phyloP scores from a whole-genome alignment of 2,113 vertebrate genomes.

The Cinclus cinclus region DNA sequence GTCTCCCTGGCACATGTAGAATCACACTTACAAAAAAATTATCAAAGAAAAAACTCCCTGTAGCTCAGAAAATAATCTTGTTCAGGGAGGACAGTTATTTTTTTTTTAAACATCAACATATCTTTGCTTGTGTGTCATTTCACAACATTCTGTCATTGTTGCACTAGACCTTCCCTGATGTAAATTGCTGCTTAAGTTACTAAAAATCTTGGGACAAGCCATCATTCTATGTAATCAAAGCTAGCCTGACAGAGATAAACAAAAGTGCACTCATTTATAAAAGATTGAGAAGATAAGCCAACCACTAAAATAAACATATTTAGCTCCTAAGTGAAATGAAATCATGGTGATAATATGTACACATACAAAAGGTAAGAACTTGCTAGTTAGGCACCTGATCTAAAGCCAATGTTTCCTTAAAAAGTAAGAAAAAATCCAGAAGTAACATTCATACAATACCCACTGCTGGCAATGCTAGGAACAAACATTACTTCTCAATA shows the following conservation, averaged over 20 bases:
- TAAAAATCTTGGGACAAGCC: not conserved
- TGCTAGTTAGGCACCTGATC: not conserved
- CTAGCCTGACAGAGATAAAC: not conserved
- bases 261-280: not conserved
- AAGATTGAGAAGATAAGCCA: not conserved
- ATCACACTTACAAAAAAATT: not conserved
- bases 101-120: not conserved
- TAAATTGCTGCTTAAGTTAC: not conserved
- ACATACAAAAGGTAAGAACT: not conserved
- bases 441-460: not conserved
- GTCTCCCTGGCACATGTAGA: not conserved
- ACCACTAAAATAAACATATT: not conserved
- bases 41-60: fast-evolving
- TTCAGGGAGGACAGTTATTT: not conserved
- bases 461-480: not conserved
- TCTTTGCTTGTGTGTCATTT: not conserved
- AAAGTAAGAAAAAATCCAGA: not conserved
- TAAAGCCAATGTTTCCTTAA: not conserved
- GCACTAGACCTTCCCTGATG: not conserved
- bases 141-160: not conserved
- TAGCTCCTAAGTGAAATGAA: not conserved
- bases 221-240: not conserved
- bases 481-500: not conserved
- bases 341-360: not conserved
- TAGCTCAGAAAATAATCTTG: not conserved